phyloP scores from a whole-genome alignment of 2,113 vertebrate species.

The Eclectus roratus region DNA sequence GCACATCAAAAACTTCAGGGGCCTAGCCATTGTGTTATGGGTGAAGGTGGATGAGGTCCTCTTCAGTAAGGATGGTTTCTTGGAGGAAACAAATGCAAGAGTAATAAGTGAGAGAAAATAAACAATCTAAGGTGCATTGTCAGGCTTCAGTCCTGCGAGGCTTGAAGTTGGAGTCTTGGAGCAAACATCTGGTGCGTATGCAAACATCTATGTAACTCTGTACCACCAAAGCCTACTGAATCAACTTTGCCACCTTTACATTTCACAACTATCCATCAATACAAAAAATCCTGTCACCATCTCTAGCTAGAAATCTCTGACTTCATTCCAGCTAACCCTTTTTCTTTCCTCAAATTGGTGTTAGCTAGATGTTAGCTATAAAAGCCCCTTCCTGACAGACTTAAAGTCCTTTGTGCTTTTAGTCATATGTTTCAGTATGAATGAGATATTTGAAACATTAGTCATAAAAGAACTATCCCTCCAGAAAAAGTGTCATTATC shows the following conservation, averaged over 20 bases:
- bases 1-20: neutral
- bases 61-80: neutral
- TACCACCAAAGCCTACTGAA: neutral
- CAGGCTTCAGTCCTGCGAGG: neutral
- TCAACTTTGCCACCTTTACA: neutral
- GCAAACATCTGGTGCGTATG: neutral
- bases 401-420: neutral
- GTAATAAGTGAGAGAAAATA: neutral
- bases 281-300: neutral
- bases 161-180: neutral
- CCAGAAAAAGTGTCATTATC: conserved; percentile 5
- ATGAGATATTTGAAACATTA: neutral
- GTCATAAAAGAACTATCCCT: conserved; percentile 20
- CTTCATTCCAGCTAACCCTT: neutral
- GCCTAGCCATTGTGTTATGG: neutral
- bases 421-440: neutral
- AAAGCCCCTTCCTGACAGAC: neutral
- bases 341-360: neutral
- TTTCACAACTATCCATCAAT: neutral
- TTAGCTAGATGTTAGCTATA: neutral
- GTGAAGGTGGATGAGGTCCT: neutral
- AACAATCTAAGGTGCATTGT: neutral
- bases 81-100: neutral
- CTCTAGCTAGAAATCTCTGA: neutral
- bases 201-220: neutral